A percentile compares a stretch with the other conserved stretches of the same genome.
Conservation (phyloP, 2,113 vertebrate genomes). For the Neodon shergylaensis region DNA sequence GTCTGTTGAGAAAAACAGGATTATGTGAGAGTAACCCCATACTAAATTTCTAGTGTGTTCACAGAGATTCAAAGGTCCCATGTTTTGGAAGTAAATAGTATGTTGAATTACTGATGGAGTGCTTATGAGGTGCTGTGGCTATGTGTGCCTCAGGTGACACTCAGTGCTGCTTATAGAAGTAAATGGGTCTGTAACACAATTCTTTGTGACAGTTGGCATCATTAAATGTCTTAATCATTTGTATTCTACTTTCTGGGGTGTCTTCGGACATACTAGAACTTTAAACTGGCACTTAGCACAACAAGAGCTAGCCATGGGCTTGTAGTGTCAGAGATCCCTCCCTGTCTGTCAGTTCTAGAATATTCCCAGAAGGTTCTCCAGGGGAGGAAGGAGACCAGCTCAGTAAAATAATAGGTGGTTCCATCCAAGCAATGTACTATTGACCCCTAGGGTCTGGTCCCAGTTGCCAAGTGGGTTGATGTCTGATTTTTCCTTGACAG, state of each 20-base stretch:
- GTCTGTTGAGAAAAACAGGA: background rate
- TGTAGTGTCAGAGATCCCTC: background rate
- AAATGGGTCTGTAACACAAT: background rate
- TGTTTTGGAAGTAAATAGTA: background rate
- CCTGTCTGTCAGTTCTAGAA: accelerated
- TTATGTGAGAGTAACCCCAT: background rate
- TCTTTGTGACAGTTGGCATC: background rate
- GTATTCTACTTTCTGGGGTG: background rate
- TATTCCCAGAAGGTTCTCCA: accelerated
- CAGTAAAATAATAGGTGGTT: background rate
- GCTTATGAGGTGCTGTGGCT: background rate
- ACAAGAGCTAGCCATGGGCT: background rate
- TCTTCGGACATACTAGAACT: too few species aligned
- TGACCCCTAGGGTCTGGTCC: accelerated
- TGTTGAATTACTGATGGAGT: background rate
- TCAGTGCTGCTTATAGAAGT: background rate
- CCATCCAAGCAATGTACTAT: background rate
- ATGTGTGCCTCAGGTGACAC: background rate
- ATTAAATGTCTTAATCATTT: background rate
- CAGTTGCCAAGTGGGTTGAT: constrained; percentile 1
- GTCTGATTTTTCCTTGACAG: constrained; percentile 84
- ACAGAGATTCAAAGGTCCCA: background rate
- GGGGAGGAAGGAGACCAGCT: background rate
- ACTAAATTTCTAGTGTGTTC: background rate
- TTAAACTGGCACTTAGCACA: accelerated